Conservation (phyloP, 1,140 invertebrate species). For the Tetragnatha versicolor region DNA sequence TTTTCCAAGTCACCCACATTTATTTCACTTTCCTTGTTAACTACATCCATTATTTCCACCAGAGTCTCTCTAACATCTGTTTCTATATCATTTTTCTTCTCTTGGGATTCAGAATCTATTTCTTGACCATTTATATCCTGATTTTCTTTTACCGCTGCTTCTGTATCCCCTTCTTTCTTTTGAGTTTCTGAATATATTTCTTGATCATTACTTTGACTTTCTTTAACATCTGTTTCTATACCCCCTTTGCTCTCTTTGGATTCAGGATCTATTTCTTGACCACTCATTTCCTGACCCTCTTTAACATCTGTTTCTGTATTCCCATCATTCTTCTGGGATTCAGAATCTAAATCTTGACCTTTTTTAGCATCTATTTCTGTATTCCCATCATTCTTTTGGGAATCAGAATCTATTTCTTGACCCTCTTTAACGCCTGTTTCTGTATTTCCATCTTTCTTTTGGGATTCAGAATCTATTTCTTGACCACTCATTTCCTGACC, state of each 20-base stretch:
- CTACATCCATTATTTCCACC: background rate
- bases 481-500: too few relatives aligned
- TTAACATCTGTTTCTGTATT: background rate
- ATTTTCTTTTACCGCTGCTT: background rate
- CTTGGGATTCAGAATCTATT: background rate
- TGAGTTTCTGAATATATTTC: background rate
- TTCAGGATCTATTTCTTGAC: background rate
- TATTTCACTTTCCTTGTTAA: background rate
- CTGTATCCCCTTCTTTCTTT: background rate
- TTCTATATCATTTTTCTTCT: background rate
- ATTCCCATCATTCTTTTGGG: too few relatives aligned
- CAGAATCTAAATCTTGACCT: background rate
- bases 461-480: too few relatives aligned
- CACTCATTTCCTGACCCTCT: background rate
- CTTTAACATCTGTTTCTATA: background rate
- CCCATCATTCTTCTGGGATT: too few relatives aligned
- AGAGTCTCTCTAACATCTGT: background rate
- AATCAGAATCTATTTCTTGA: too few relatives aligned
- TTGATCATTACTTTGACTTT: background rate
- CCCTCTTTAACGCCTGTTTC: too few relatives aligned
- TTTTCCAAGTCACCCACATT: background rate
- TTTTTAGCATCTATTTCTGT: too few relatives aligned
- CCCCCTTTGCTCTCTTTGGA: background rate
- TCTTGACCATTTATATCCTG: background rate
- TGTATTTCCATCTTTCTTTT: too few relatives aligned